Percentiles rank a stretch among this genome's conserved stretches.
Evolutionary conservation across 1,140 invertebrate species (phyloP).

Genomic region (Lucilia sericata): DNA sequence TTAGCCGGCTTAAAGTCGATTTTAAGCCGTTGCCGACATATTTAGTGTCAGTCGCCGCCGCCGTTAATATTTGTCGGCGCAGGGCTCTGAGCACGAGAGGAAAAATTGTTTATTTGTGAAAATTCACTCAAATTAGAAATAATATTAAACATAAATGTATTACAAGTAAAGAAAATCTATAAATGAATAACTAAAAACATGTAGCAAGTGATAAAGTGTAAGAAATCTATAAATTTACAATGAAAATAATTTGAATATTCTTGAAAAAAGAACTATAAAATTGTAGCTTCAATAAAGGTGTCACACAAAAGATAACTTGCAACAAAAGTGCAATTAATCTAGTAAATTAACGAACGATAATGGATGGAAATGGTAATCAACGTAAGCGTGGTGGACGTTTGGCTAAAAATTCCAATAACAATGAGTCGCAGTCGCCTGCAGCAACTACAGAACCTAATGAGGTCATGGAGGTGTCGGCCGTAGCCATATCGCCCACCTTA

Average conservation of each 20-base stretch:
- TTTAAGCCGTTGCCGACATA: too few relatives aligned
- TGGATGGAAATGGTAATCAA: not conserved
- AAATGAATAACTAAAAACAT: not conserved
- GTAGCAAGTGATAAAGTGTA: not conserved
- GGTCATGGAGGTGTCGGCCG: slow-evolving; percentile 3
- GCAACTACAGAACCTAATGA: not conserved
- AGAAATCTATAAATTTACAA: not conserved
- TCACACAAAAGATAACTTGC: not conserved
- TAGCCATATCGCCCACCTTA: slow-evolving; percentile 17
- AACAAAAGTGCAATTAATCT: not conserved
- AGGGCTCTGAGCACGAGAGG: too few relatives aligned
- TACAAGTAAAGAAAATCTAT: not conserved
- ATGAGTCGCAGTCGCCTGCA: not conserved
- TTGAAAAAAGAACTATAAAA: not conserved
- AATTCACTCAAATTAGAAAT: not conserved
- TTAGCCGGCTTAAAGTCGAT: too few relatives aligned
- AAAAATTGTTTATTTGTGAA: not conserved
- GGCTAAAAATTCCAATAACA: not conserved
- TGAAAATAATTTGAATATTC: not conserved
- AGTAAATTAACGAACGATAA: not conserved
- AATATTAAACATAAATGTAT: not conserved
- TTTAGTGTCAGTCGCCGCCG: too few relatives aligned
- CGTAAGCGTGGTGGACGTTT: not conserved
- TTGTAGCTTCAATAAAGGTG: not conserved
- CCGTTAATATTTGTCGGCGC: too few relatives aligned